A percentile compares a stretch with the other conserved stretches of the same genome.
Conservation (phyloP, 2,888 invertebrate genomes). For the Pheosia tremula region DNA sequence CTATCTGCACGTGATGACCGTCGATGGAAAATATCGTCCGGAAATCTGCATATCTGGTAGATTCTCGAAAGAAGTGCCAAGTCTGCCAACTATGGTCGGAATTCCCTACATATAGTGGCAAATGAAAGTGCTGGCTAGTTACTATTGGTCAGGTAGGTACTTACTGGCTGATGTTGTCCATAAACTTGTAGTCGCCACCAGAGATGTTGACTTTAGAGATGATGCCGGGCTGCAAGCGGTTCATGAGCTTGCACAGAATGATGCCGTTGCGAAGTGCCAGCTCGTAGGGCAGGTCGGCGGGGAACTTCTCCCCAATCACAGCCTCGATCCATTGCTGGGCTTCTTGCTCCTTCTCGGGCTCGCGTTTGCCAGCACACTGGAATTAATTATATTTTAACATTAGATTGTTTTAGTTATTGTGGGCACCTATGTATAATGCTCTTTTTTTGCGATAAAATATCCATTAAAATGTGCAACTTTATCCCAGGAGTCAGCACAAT, state of each 20-base stretch:
- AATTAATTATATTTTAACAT: slow-evolving; percentile 39
- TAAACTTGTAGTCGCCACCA: slow-evolving; percentile 97
- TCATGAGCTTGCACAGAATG: slow-evolving; percentile 95
- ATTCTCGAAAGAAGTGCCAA: too few relatives aligned
- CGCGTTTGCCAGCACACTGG: slow-evolving; percentile 92
- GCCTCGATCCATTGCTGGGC: slow-evolving; percentile 94
- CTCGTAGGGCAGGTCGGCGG: slow-evolving; percentile 89
- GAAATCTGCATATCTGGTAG: too few relatives aligned
- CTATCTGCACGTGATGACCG: too few relatives aligned
- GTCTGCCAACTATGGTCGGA: too few relatives aligned
- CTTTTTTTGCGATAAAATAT: too few relatives aligned
- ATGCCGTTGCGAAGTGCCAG: slow-evolving; percentile 93
- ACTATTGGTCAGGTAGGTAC: slow-evolving; percentile 51
- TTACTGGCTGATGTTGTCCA: slow-evolving; percentile 97
- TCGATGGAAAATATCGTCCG: too few relatives aligned
- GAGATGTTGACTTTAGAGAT: slow-evolving; percentile 92
- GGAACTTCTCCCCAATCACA: slow-evolving; percentile 91
- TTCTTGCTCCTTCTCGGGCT: slow-evolving; percentile 91
- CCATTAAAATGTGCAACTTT: too few relatives aligned
- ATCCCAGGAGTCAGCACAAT: too few relatives aligned
- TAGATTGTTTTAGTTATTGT: too few relatives aligned
- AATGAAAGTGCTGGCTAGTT: too few relatives aligned
- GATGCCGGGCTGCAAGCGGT: slow-evolving; percentile 93
- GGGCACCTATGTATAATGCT: too few relatives aligned
- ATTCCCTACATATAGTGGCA: too few relatives aligned